Evolutionary conservation across 2,888 invertebrate species (phyloP).

Genomic region (Fabriciana adippe): DNA sequence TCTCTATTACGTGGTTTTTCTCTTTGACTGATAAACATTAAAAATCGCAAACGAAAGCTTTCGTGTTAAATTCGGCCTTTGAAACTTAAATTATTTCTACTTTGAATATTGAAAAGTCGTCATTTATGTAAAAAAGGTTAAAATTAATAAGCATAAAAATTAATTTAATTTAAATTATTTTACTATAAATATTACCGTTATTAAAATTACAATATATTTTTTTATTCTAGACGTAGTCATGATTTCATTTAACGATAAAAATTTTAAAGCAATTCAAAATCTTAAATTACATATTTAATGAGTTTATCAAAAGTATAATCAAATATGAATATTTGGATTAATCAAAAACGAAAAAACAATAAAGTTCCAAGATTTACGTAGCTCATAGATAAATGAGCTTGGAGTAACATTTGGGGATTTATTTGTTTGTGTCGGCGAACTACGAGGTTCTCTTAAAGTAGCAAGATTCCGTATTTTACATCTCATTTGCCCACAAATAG

Average conservation of each 20-base stretch:
- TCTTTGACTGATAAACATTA: constrained; percentile 26
- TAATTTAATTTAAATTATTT: no score
- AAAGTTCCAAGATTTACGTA: constrained; percentile 30
- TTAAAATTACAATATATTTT: no score
- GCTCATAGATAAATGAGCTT: constrained; percentile 36
- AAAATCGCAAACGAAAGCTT: constrained; percentile 21
- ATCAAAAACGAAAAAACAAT: constrained; percentile 25
- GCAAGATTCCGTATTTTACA: constrained; percentile 64
- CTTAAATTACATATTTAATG: no score
- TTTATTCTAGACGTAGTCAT: no score
- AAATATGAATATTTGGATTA: background rate
- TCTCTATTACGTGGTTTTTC: constrained; percentile 22
- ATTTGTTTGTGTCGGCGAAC: constrained; percentile 59
- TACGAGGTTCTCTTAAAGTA: constrained; percentile 60
- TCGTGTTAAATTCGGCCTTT: background rate
- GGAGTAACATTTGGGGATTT: constrained; percentile 55
- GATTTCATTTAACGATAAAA: no score
- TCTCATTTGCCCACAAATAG: constrained; percentile 58
- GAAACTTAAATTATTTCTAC: background rate
- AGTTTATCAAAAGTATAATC: background rate
- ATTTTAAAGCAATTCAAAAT: no score
- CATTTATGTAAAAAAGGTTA: background rate
- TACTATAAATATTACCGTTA: no score
- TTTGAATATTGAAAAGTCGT: background rate
- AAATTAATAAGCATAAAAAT: no score